Base-by-base conservation (phyloP, 2,113 vertebrate species). In the Peromyscus polionotus region DNA sequence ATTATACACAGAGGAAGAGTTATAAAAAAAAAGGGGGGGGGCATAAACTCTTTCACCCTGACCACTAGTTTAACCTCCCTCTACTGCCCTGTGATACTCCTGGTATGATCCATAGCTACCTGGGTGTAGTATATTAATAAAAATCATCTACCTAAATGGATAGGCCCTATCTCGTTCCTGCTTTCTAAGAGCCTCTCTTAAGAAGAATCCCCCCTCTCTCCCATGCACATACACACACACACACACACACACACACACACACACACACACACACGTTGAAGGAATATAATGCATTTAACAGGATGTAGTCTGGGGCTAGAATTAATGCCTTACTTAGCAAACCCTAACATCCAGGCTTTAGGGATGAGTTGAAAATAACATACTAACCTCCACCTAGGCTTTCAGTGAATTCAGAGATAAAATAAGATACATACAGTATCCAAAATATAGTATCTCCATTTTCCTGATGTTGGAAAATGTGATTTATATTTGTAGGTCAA, bases 381-480 rank as follows among this genome's bases (percentile, higher is more conserved):
- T 48, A 48, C 10, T 70, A 77, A 39, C 31, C 59, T 57, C 22
- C 2, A 92, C 72, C 45, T 57, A 14, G 57, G 48, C 20, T 93
- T 91, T 91, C 72, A 85, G 76, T 61, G 36, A 92, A 59, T 59
- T 90, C 22, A 86, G 17, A 51, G 90, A 73, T 85, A 59, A 79
- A 33, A 57, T 24, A 92, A 84, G 73, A 94, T 26, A 75, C 39
- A 89, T 16, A 76, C 42, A 54, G 51, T 76, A 75, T 79, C 68
- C 36, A 77, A 81, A 93, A 75, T 68, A 88, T 9, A 54, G 33
- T 48, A 45, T 45, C 17, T 67, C n/a, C 26, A 45, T 72, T 90
- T 92, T 84, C 33, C 67, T 90, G 61, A 88, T 36, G 51, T 17
- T 72, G 39, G 33, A 79, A 57, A 92, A 87, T 79, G 12, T 67